phyloP scores from a whole-genome alignment of 2,113 vertebrate genomes.

The Butorides virescens region DNA sequence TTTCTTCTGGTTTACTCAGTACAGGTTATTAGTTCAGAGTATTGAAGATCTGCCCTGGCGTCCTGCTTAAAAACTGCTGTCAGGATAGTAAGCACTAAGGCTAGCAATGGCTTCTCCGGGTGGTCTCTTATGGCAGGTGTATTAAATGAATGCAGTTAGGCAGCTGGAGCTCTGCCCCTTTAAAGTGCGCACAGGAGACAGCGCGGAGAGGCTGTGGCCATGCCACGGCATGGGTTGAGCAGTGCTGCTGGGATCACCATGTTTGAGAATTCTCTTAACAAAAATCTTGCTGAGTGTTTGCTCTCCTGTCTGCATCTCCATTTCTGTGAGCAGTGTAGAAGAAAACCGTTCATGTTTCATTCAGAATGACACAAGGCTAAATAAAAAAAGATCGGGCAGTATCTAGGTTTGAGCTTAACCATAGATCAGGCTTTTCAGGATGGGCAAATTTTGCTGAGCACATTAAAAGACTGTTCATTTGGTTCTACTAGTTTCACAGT shows the following conservation, averaged over 20 bases:
- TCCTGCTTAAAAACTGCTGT: neutral
- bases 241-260: neutral
- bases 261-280: neutral
- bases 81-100: neutral
- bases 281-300: neutral
- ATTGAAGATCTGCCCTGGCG: neutral
- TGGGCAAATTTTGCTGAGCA: neutral
- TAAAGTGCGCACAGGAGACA: rapidly evolving
- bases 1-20: neutral
- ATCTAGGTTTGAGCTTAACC: neutral
- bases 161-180: neutral
- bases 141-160: neutral
- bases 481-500: neutral
- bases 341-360: neutral
- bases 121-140: neutral
- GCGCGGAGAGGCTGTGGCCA: neutral
- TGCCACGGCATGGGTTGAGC: neutral
- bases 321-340: neutral
- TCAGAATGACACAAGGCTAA: neutral
- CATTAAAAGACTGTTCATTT: neutral
- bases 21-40: neutral
- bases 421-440: conserved; percentile 31
- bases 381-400: neutral
- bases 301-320: neutral
- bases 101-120: neutral